These are phyloP conservation scores for Sylvilagus floridanus DNA, from an alignment of 2,797 vertebrate species.

Conservation along the genomic window DNA sequence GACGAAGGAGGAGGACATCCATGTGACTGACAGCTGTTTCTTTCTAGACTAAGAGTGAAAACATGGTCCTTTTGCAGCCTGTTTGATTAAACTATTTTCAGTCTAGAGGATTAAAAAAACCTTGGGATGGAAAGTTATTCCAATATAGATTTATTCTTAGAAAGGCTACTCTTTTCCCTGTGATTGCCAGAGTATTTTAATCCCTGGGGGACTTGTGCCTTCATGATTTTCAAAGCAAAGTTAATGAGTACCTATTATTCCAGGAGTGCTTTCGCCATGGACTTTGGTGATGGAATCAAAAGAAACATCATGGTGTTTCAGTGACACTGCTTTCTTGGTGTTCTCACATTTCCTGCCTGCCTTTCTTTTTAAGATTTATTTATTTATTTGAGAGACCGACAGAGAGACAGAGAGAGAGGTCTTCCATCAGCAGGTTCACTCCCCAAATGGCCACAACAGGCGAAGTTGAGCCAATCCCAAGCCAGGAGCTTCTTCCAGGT, in stretches of 20 bases:
- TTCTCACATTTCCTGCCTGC: neutral
- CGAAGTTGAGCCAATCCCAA: too few relatives aligned
- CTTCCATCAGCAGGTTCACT: too few relatives aligned
- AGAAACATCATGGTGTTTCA: neutral
- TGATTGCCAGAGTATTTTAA: slow-evolving; percentile 52
- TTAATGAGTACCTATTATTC: slow-evolving; percentile 61
- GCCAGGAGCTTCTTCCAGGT: too few relatives aligned
- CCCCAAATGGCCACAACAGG: too few relatives aligned
- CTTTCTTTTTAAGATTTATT: neutral
- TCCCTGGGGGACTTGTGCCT: slow-evolving; percentile 44
- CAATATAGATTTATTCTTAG: slow-evolving; percentile 45
- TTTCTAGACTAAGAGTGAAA: slow-evolving; percentile 72
- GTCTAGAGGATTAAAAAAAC: slow-evolving; percentile 72
- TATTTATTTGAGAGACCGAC: too few relatives aligned
- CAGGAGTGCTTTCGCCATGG: slow-evolving; percentile 23
- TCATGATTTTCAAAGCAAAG: slow-evolving; percentile 51
- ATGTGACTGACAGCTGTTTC: slow-evolving; percentile 87
- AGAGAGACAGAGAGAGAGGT: too few relatives aligned
- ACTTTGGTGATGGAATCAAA: slow-evolving; percentile 27
- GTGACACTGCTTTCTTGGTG: neutral
- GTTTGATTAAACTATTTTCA: slow-evolving; percentile 78
- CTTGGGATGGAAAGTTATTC: slow-evolving; percentile 60
- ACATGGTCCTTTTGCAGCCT: slow-evolving; percentile 73
- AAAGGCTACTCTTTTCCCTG: slow-evolving; percentile 37
- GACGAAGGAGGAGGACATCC: slow-evolving; percentile 76